Base-by-base conservation (phyloP, 1,140 invertebrate genomes). In the Zophobas atratus region DNA sequence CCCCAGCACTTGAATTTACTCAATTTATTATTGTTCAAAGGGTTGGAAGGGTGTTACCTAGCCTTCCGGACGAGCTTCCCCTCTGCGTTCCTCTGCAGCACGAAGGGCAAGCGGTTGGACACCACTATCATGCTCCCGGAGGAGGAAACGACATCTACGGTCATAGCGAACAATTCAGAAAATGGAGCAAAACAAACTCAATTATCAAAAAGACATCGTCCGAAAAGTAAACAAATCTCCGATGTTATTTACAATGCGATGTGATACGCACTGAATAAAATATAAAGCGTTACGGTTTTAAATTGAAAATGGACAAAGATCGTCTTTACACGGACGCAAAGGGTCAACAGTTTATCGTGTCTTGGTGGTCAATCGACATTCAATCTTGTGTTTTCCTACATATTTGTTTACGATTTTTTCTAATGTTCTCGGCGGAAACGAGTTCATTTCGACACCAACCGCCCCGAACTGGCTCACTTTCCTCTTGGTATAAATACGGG, bases 61-160 rank as follows among this genome's bases (percentile, higher is more conserved):
- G 94, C 92, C 85, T 94, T 94, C 74, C 95, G 90, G 78, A 93
- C 91, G 82, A 95, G 89, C 78, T 91, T 89, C 53, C 92, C 93
- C 67, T 92, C 92, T 79, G 88, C 87, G 87, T 95, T 92, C 83
- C 92, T 90, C 83, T 92, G 92, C 41, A 97, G 88, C 78, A 96
- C 93, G 87, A 97, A 97, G 3, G 96, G 96, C 83, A 97, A 88
- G 81, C 96, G 89, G 89, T 97, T 97, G 79, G 95, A 96, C 60
- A 97, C 94, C 76, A 97, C 95, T 83, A 97, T 96, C 90, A 97
- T 92, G 82, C 91, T 94, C 82, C 92, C 92, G 85, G 87, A 87
- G 46, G 88, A 89, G 34, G 87, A 84, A 77, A 88, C 85, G 53
- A 85, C 84, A 85, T 87, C 86, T 85, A 78, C 74, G 70, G 67